A percentile compares a stretch with the other conserved stretches of the same genome.
These are phyloP conservation scores for roundworm (Caenorhabditis elegans) DNA, from an alignment of 1,140 invertebrate species.

Conservation along the genomic window WBcel235 BX284602.5:13045001-13045500, in stretches of 20 bases:
- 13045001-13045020: no score
- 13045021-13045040: no score
- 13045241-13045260: slow-evolving; percentile 40
- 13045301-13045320: no score
- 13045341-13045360: no score
- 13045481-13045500: no score
- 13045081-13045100: not conserved
- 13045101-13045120: not conserved
- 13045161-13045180: slow-evolving; percentile 9
- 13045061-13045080: no score
- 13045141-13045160: not conserved
- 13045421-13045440: not conserved
- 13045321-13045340: no score
- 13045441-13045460: not conserved
- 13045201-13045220: not conserved
- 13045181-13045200: not conserved
- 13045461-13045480: not conserved
- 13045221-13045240: slow-evolving; percentile 39
- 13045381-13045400: no score
- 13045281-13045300: slow-evolving; percentile 25
- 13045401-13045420: no score
- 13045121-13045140: not conserved
- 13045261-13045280: slow-evolving; percentile 37
- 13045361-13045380: no score
- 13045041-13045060: no score